These are phyloP conservation scores for Albula goreensis DNA, from an alignment of 2,113 vertebrate species.

Conservation along the genomic window DNA sequence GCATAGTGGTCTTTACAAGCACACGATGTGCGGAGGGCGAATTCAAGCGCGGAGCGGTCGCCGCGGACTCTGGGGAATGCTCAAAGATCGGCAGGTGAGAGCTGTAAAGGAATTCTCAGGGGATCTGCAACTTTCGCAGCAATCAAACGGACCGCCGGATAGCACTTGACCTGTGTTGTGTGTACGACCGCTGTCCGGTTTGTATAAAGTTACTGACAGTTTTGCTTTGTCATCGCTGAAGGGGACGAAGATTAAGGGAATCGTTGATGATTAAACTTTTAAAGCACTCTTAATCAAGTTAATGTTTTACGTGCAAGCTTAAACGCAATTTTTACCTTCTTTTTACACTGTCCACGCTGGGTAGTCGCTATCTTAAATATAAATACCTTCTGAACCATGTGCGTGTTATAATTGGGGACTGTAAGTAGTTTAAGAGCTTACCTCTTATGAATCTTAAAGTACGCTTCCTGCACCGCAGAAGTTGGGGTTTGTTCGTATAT, in stretches of 20 bases:
- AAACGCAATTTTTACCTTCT: not conserved
- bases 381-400: not conserved
- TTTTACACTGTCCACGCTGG: not conserved
- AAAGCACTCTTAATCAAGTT: too few relatives aligned
- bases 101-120: not conserved
- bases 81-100: slow-evolving; percentile 67
- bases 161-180: not conserved
- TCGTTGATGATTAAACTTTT: too few relatives aligned
- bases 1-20: not conserved
- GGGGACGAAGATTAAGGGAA: too few relatives aligned
- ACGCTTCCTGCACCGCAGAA: not conserved
- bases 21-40: not conserved
- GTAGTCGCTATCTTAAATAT: not conserved
- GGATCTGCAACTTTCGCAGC: not conserved
- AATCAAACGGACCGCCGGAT: not conserved
- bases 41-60: slow-evolving; percentile 59
- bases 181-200: not conserved
- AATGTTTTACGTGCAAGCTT: not conserved
- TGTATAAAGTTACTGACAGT: not conserved
- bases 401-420: not conserved
- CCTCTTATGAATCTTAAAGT: not conserved
- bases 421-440: slow-evolving; percentile 17
- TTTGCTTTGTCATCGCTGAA: not conserved
- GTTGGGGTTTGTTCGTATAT: not conserved
- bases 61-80: slow-evolving; percentile 66